Evolutionary conservation across 2,113 vertebrate species (phyloP), one percentile per base, ranked within the genome.

Genomic region (Gnathonemus longibarbis): DNA sequence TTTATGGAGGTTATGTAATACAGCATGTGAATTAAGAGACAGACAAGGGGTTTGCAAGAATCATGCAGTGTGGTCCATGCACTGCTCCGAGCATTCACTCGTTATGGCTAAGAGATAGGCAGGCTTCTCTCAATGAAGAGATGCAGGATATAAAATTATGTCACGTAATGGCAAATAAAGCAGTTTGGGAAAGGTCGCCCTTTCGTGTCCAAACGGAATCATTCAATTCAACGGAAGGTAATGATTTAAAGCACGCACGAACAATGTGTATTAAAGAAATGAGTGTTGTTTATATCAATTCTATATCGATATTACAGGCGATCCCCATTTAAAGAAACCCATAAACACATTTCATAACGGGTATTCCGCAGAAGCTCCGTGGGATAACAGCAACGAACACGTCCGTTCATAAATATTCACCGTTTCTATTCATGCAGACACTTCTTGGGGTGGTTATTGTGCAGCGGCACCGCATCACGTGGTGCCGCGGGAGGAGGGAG

Each of bases 381-480:
- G 94, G 94, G 94, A 94, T 94, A 93, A 91, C 90, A 89, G 83
- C 83, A 91, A 90, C 58, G 87, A 89, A 90, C 80, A 86, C 88
- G 85, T 90, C 92, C 92, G 92, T 94, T 95, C 94, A 95, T 94
- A 95, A 95, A 95, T 95, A 95, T 95, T 94, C 95, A 95, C 94
- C 91, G 31, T 90, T 93, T 94, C 93, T 93, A 94, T 95, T 94
- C 93, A 95, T 93, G 93, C 93, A 93, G 93, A 92, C 92, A 90
- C 85, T 93, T 93, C 93, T 93, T 91, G 93, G 93, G 93, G 92
- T 94, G 94, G 93, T 93, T 93, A 95, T 94, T 95, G 94, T 94
- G 93, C 94, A 93, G 94, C 92, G 93, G 91, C 93, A 94, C 92
- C 91, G 93, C 92, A 93, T 92, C 94, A 94, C 93, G 94, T 95